Conservation (phyloP, 64 coral and sea anemone species). For the Montipora sp. region DNA sequence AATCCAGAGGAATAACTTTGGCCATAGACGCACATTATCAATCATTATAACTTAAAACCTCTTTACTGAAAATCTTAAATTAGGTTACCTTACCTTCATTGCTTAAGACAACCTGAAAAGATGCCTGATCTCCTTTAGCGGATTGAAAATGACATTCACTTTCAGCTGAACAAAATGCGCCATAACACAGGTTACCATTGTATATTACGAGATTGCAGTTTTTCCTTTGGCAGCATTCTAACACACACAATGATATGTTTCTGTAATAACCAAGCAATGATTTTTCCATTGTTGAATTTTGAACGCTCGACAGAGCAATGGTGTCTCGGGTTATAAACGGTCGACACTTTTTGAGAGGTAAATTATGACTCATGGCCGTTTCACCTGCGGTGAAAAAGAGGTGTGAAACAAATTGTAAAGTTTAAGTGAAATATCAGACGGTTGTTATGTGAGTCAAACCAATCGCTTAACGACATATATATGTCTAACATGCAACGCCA, state of each 20-base stretch:
- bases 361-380: neutral
- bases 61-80: neutral
- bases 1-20: too few species aligned
- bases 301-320: neutral
- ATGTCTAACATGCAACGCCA: too few species aligned
- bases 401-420: neutral
- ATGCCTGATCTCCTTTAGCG: slow-evolving; percentile 40
- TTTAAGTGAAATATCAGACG: neutral
- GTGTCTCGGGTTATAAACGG: neutral
- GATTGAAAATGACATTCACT: slow-evolving; percentile 45
- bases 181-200: slow-evolving; percentile 49
- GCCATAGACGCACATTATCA: too few species aligned
- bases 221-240: slow-evolving; percentile 24
- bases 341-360: slow-evolving; percentile 3
- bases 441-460: neutral
- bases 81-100: neutral
- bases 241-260: slow-evolving; percentile 43
- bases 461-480: neutral
- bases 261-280: neutral
- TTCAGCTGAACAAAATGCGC: slow-evolving; percentile 43
- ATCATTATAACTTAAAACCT: too few species aligned
- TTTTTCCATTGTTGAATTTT: neutral
- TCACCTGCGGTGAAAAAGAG: neutral
- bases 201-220: slow-evolving; percentile 65
- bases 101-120: slow-evolving; percentile 42